A percentile compares a stretch with the other conserved stretches of the same genome.
Evolutionary conservation across 2,113 vertebrate species (phyloP).

Genomic region (Montifringilla adamsi): DNA sequence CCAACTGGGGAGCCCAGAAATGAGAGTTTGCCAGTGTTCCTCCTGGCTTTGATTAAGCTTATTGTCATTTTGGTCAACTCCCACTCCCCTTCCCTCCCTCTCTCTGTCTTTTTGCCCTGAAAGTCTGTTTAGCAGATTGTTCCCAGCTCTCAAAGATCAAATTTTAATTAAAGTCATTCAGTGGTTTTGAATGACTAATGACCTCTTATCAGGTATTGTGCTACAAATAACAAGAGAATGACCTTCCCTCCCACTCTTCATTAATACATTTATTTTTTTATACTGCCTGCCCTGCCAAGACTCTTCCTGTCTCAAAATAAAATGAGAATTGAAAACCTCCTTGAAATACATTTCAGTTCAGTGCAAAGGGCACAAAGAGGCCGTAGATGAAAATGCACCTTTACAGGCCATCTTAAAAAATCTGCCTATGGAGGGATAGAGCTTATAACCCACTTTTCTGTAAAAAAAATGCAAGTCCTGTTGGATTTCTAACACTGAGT

Average conservation of each 20-base stretch:
- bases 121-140: slow-evolving; percentile 52
- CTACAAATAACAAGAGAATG: slow-evolving; percentile 32
- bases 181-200: slow-evolving; percentile 68
- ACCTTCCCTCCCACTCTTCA: slow-evolving; percentile 26
- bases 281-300: not conserved
- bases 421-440: not conserved
- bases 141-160: slow-evolving; percentile 54
- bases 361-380: not conserved
- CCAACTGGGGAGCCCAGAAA: not conserved
- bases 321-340: not conserved
- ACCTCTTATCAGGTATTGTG: slow-evolving; percentile 46
- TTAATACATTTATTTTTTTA: slow-evolving; percentile 37
- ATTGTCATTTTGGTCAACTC: slow-evolving; percentile 60
- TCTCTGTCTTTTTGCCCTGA: slow-evolving; percentile 30
- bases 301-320: slow-evolving; percentile 8
- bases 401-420: not conserved
- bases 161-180: slow-evolving; percentile 73
- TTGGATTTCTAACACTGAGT: not conserved
- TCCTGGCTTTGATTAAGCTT: slow-evolving; percentile 66
- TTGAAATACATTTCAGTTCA: not conserved
- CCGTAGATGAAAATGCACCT: not conserved
- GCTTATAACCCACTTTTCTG: not conserved
- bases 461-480: not conserved
- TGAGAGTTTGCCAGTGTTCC: not conserved
- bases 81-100: not conserved